Evolutionary conservation across 2,113 vertebrate species (phyloP), one percentile per base, ranked within the genome.

Genomic region (Misgurnus anguillicaudatus): DNA sequence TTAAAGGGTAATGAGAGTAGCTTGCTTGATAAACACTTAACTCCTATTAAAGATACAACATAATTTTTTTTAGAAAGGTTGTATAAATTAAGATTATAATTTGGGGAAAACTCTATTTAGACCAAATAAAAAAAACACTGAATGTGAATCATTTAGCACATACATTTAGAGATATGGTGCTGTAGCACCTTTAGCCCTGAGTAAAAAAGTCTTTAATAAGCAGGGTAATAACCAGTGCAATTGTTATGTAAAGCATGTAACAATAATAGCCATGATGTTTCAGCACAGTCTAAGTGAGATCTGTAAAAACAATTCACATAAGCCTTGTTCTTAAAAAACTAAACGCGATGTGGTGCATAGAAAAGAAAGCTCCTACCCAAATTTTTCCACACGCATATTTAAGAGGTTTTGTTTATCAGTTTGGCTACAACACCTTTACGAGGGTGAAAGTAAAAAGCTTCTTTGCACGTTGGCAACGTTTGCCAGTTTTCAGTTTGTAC

Each of bases 131-230:
- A 31, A 31, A 31, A 1, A 31, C 24, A 31, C n/a, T n/a, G n/a
- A n/a, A 31, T 31, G 24, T 24, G 24, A 14, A 10, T 72, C 9
- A 58, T 45, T n/a, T 64, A 31, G 36, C 9, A 55, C 5, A 64
- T 3, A 62, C 17, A 48, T 55, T 72, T 38, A 55, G 67, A 79
- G 55, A 67, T 39, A 51, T n/a, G 68, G 57, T 82, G 53, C 38
- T 58, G 0, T 70, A 80, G 82, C 74, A 80, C 78, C 73, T 72
- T 60, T 77, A 53, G 68, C 74, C 78, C 78, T 83, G 82, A 80
- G 82, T 77, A 72, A 80, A n/a, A 11, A n/a, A 57, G 17, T 2
- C 5, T 57, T 57, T 57, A 57, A 57, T 57, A 62, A 80, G 74
- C 51, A 63, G 65, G 79, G 47, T 66, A 66, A 42, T 19, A 67